Percentiles rank a stretch among this genome's conserved stretches.
phyloP scores from a whole-genome alignment of 1,140 invertebrate genomes.

The Fragariocoptes setiger region DNA sequence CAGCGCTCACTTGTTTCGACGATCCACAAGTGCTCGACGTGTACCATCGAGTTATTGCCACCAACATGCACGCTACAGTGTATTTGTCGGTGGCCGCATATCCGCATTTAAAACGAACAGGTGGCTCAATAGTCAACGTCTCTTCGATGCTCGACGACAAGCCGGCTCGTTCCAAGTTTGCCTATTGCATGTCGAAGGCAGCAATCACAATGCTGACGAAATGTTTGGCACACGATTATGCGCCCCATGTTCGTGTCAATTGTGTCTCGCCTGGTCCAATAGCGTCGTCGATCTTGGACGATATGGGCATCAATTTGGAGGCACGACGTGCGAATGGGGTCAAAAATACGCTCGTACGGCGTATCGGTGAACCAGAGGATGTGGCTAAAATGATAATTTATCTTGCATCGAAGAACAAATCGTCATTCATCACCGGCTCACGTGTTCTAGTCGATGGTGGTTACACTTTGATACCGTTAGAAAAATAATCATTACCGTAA shows the following conservation, averaged over 20 bases:
- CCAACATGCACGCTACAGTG: not conserved
- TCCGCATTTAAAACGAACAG: not conserved
- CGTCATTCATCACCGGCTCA: slow-evolving; percentile 47
- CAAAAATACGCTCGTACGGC: not conserved
- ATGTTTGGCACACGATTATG: slow-evolving; percentile 17
- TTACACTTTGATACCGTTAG: not conserved
- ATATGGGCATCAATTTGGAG: not conserved
- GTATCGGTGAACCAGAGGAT: slow-evolving; percentile 7
- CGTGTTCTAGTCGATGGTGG: slow-evolving; percentile 50
- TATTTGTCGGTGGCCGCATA: not conserved
- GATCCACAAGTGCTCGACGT: not conserved
- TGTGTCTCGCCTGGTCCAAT: slow-evolving; percentile 12
- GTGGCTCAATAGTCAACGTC: not conserved
- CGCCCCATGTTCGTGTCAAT: slow-evolving; percentile 17
- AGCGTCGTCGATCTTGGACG: not conserved
- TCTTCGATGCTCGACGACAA: not conserved
- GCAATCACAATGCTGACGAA: slow-evolving; percentile 17
- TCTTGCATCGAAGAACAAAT: slow-evolving; percentile 36
- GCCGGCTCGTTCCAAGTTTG: slow-evolving; percentile 2
- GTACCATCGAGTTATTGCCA: not conserved
- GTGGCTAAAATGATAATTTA: slow-evolving; percentile 43
- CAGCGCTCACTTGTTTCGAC: not conserved
- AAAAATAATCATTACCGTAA: too few species aligned
- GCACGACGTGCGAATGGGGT: not conserved
- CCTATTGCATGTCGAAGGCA: slow-evolving; percentile 17